These are phyloP conservation scores for Plectus sambesii DNA, from an alignment of 1,140 invertebrate species.

Conservation along the genomic window DNA sequence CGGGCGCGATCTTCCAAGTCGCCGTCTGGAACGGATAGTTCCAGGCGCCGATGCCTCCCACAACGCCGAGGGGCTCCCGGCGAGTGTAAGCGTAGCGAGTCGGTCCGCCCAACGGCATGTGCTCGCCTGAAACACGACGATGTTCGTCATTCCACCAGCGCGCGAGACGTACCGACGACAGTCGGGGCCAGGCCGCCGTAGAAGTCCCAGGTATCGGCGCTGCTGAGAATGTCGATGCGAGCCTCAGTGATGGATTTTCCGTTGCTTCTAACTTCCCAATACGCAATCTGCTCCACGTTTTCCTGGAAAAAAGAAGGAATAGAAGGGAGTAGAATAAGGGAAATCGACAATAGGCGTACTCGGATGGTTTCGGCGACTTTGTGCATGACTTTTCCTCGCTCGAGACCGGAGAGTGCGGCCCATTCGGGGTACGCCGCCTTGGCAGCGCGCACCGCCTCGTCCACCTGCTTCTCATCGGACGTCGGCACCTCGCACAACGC, in stretches of 20 bases:
- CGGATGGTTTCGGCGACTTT: slow-evolving; percentile 26
- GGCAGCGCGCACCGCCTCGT: slow-evolving; percentile 21
- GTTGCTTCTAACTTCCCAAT: slow-evolving; percentile 41
- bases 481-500: no score
- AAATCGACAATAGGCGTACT: slow-evolving; percentile 7
- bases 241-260: slow-evolving; percentile 42
- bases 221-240: slow-evolving; percentile 34
- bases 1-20: slow-evolving; percentile 49
- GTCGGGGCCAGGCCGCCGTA: slow-evolving; percentile 32
- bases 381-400: slow-evolving; percentile 27
- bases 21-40: slow-evolving; percentile 55
- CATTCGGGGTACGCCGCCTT: slow-evolving; percentile 19
- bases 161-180: slow-evolving; percentile 21
- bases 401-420: slow-evolving; percentile 22
- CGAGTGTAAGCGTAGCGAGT: slow-evolving; percentile 27
- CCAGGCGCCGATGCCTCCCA: slow-evolving; percentile 53
- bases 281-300: slow-evolving; percentile 27
- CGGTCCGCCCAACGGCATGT: slow-evolving; percentile 15
- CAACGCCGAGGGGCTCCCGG: slow-evolving; percentile 52
- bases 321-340: not conserved
- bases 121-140: no score
- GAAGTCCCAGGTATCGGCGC: slow-evolving; percentile 43
- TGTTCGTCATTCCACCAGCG: no score
- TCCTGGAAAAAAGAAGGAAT: slow-evolving; percentile 16
- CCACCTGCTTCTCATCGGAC: slow-evolving; percentile 19